Percentiles rank a stretch among this genome's conserved stretches.
Evolutionary conservation across 2,797 vertebrate genomes (phyloP).

Genomic region (Tenualosa ilisha): DNA sequence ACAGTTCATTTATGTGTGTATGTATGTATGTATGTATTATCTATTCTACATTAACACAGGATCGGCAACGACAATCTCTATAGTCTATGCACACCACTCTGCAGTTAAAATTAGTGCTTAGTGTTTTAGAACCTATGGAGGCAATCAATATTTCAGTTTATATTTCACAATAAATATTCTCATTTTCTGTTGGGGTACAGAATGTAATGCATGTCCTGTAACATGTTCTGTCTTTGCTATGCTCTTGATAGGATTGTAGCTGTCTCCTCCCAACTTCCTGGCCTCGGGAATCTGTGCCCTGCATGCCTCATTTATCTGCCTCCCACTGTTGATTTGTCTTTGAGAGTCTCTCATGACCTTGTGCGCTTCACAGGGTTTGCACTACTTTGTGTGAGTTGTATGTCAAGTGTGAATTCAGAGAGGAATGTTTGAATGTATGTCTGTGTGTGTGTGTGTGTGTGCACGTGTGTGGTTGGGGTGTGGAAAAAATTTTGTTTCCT

Average conservation of each 20-base stretch:
- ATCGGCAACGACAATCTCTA: not conserved
- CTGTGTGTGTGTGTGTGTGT: not conserved
- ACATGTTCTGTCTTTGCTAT: not conserved
- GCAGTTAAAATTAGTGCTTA: not conserved
- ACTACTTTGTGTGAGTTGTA: not conserved
- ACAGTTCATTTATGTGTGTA: not conserved
- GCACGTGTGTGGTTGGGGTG: not conserved
- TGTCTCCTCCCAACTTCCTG: not conserved
- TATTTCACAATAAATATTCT: not conserved
- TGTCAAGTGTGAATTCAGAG: not conserved
- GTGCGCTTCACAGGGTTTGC: not conserved
- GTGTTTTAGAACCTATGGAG: not conserved
- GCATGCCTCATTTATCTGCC: conserved; percentile 14
- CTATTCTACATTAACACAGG: not conserved
- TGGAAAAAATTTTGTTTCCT: not conserved
- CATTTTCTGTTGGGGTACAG: not conserved
- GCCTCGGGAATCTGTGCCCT: not conserved
- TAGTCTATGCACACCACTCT: not conserved
- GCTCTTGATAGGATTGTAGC: not conserved
- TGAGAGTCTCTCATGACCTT: not conserved
- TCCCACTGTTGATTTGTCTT: not conserved
- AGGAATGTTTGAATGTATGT: conserved; percentile 4
- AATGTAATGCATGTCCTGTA: not conserved
- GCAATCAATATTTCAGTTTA: not conserved
- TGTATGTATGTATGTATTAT: not conserved